Base-by-base conservation (phyloP, 2,888 invertebrate genomes). In the Blastobasis lacticolella region DNA sequence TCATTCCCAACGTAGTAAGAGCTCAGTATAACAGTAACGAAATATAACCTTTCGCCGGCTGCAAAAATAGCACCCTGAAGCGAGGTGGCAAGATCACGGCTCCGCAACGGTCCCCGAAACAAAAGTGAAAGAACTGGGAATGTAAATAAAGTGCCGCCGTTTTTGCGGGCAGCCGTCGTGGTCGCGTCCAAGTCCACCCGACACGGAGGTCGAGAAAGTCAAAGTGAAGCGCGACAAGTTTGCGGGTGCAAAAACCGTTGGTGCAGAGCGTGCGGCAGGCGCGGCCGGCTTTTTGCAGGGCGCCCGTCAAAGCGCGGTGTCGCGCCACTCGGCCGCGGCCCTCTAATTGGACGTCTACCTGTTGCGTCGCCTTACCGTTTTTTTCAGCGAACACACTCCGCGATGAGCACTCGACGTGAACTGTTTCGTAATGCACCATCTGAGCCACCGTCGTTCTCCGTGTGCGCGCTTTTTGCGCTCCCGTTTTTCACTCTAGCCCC, bases 301-400 rank as follows among this genome's bases (percentile, higher is more conserved):
- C 63, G 62, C 67, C 75, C 77, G 75, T 81, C 84, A 81, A 83
- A 81, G 79, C 74, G 72, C 76, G 74, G 74, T 79, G 85, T 84
- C 80, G 81, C 78, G 75, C 78, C 73, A 73, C 79, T 83, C 76
- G 73, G 79, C 76, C 72, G 71, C 75, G 78, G 73, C 75, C 72
- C 81, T 78, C 84, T 88, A 87, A 88, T 87, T 87, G 88, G 86
- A 81, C 73, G 78, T 78, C 81, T 84, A 88, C 87, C 87, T 87
- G 87, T 88, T 88, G 87, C 82, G 72, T 72, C 70, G 65, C 69
- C 78, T 78, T 75, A 73, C 71, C 70, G 71, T 77, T 78, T 82
- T 79, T 75, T 49, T 46, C 49, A 66, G 69, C 62, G 76, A 76
- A 73, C 69, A 75, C 72, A 69, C 70, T 71, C 66, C 54, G 66